These are phyloP conservation scores for Pyrocephalus nanus DNA, from an alignment of 2,797 vertebrate species.

Conservation along the genomic window DNA sequence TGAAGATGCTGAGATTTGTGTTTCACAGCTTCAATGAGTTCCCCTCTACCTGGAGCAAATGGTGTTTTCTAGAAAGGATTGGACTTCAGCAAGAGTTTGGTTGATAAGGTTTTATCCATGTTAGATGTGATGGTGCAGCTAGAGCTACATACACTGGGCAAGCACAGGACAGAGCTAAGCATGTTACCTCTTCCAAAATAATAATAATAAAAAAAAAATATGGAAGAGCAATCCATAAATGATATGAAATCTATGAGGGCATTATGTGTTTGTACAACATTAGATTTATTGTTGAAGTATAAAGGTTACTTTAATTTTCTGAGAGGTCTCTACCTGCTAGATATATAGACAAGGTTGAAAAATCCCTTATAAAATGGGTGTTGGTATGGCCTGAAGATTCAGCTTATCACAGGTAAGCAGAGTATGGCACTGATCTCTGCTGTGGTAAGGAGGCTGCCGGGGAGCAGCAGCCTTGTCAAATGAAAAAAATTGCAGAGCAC, in stretches of 20 bases:
- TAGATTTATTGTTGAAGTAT: neutral
- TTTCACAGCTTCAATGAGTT: neutral
- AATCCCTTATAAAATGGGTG: neutral
- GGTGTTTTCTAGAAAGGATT: neutral
- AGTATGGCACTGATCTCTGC: slow-evolving; percentile 22
- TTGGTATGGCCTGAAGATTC: neutral
- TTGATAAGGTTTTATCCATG: neutral
- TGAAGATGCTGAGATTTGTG: neutral
- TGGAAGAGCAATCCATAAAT: neutral
- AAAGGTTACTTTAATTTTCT: slow-evolving; percentile 16
- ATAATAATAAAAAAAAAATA: neutral
- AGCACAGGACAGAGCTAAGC: neutral
- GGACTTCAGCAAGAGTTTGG: neutral
- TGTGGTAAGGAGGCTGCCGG: neutral
- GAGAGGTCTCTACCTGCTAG: neutral
- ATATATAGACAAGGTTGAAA: neutral
- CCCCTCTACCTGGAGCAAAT: neutral
- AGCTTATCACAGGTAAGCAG: slow-evolving; percentile 17
- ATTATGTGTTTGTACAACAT: neutral
- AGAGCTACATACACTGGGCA: neutral
- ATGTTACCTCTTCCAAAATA: neutral
- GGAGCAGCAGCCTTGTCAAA: slow-evolving; percentile 19
- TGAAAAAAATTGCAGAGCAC: neutral
- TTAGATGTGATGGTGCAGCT: neutral
- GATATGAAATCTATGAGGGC: neutral